Percentiles rank a stretch among this genome's conserved stretches.
phyloP scores from a whole-genome alignment of 2,113 vertebrate genomes.

The Pan paniscus region DNA sequence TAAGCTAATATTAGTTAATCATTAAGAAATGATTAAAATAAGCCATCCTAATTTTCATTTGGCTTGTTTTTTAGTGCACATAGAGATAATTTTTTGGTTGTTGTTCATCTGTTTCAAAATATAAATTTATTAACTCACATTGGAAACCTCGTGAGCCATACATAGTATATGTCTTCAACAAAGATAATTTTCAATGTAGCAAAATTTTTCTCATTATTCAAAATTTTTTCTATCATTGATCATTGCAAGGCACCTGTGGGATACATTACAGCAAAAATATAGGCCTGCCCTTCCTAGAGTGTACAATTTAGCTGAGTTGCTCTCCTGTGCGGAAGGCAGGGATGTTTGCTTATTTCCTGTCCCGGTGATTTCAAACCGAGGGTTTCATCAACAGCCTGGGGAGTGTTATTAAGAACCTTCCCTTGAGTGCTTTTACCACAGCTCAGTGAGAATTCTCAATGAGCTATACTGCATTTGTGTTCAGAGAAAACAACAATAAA shows the following conservation, averaged over 20 bases:
- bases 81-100: not conserved
- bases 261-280: not conserved
- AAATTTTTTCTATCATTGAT: not conserved
- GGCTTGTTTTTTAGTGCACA: not conserved
- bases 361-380: not conserved
- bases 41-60: not conserved
- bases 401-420: not conserved
- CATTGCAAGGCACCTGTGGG: not conserved
- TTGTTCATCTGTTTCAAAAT: conserved; percentile 7
- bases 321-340: not conserved
- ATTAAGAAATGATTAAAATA: conserved; percentile 43
- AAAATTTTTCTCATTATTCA: not conserved
- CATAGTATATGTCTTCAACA: not conserved
- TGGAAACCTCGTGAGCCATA: not conserved
- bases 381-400: not conserved
- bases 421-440: not conserved
- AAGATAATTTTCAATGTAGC: not conserved
- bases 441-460: conserved; percentile 8
- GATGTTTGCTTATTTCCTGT: not conserved
- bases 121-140: not conserved
- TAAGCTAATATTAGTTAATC: not conserved
- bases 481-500: conserved; percentile 11
- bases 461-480: not conserved
- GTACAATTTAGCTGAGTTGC: not conserved
- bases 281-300: not conserved